phyloP scores from a whole-genome alignment of 2,797 vertebrate species.

The Sebastes iracundus region DNA sequence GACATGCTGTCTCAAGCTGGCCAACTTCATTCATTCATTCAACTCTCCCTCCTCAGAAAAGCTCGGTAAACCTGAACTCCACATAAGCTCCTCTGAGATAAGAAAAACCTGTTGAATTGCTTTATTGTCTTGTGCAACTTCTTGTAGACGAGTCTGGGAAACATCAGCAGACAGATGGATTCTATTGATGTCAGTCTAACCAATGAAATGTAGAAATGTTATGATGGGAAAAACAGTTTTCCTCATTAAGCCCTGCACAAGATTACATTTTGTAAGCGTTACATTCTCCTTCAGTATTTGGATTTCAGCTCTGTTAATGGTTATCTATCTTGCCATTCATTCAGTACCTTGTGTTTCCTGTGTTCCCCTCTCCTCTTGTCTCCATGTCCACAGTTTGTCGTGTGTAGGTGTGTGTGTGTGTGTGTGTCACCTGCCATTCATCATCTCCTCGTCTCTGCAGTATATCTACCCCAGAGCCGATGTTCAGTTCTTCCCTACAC shows the following conservation, averaged over 20 bases:
- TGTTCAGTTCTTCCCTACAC: no score
- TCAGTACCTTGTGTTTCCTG: background rate
- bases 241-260: background rate
- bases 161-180: conserved; percentile 12
- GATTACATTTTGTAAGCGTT: background rate
- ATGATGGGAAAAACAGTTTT: conserved; percentile 5
- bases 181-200: conserved; percentile 4
- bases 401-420: no score
- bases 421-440: no score
- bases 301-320: background rate
- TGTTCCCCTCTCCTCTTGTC: no score
- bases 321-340: background rate
- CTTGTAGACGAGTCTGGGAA: conserved; percentile 24
- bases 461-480: no score
- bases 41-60: background rate
- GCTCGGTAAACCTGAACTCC: background rate
- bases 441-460: no score
- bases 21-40: conserved; percentile 1
- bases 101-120: conserved; percentile 10
- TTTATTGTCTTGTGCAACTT: conserved; percentile 31
- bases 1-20: background rate
- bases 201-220: conserved; percentile 10
- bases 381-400: no score
- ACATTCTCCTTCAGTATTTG: background rate
- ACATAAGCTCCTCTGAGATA: background rate